A percentile compares a stretch with the other conserved stretches of the same genome.
Evolutionary conservation across 2,113 vertebrate genomes (phyloP).

Genomic region (Probosciger aterrimus): DNA sequence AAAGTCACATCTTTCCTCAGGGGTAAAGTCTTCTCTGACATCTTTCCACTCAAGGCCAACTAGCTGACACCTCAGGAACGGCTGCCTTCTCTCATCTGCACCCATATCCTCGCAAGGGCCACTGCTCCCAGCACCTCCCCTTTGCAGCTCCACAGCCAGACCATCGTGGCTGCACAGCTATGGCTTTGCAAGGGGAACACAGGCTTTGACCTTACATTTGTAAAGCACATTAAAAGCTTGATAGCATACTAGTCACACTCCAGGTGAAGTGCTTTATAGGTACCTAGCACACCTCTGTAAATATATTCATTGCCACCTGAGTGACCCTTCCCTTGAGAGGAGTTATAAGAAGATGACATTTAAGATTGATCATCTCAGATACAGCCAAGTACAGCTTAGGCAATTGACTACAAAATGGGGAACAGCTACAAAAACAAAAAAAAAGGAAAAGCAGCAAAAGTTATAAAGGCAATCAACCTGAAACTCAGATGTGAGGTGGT

Average conservation of each 20-base stretch:
- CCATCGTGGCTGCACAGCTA: not conserved
- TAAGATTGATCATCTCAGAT: not conserved
- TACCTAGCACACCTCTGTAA: not conserved
- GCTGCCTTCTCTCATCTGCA: fast-evolving
- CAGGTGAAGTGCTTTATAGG: not conserved
- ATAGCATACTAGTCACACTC: fast-evolving
- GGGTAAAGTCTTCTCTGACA: not conserved
- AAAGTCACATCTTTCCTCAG: not conserved
- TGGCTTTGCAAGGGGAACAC: not conserved
- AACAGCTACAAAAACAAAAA: not conserved
- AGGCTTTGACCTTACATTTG: not conserved
- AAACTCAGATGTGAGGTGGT: not conserved
- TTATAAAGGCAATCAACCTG: not conserved
- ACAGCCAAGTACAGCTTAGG: not conserved
- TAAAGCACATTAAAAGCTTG: not conserved
- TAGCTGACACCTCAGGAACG: not conserved
- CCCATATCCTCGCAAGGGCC: fast-evolving
- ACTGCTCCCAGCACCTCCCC: fast-evolving
- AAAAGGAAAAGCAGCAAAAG: not conserved
- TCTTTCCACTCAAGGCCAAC: not conserved
- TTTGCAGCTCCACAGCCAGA: not conserved
- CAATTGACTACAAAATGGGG: not conserved
- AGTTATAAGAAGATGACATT: not conserved
- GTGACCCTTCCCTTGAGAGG: not conserved
- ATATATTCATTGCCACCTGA: fast-evolving